A percentile compares a stretch with the other conserved stretches of the same genome.
These are phyloP conservation scores for Leucozona laternaria DNA, from an alignment of 2,888 invertebrate genomes.

Conservation along the genomic window DNA sequence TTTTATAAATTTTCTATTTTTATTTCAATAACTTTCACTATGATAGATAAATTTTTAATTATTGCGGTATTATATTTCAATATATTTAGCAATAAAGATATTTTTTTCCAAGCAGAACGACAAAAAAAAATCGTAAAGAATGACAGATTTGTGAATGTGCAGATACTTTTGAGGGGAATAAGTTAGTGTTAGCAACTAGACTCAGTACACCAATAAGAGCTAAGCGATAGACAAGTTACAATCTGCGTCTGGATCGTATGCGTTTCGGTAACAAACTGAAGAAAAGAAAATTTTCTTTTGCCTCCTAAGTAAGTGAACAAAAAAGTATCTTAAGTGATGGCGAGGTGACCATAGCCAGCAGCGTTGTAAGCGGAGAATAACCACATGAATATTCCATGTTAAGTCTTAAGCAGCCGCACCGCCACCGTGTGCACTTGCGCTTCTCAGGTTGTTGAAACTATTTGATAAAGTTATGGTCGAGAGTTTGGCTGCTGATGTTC, in stretches of 20 bases:
- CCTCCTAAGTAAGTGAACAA: constrained; percentile 81
- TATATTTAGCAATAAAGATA: constrained; percentile 34
- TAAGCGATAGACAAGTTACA: constrained; percentile 54
- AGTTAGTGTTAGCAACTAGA: constrained; percentile 37
- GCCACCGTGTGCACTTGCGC: constrained; percentile 41
- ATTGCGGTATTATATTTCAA: constrained; percentile 35
- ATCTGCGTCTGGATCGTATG: constrained; percentile 82
- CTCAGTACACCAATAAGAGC: constrained; percentile 45
- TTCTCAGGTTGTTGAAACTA: constrained; percentile 49
- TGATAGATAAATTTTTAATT: constrained; percentile 19
- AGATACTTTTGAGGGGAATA: constrained; percentile 10
- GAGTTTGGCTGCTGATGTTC: not conserved
- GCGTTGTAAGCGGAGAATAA: constrained; percentile 47
- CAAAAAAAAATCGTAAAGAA: constrained; percentile 28
- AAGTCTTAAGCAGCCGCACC: constrained; percentile 40
- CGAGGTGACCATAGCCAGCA: constrained; percentile 56
- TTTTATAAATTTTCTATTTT: not conserved
- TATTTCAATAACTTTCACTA: constrained; percentile 54
- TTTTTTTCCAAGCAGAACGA: constrained; percentile 27
- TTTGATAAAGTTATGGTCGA: constrained; percentile 43
- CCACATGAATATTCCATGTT: constrained; percentile 62
- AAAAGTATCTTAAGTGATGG: constrained; percentile 58
- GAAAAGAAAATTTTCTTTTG: constrained; percentile 81
- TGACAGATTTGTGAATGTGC: not conserved
- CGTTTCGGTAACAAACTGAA: constrained; percentile 83